phyloP scores from a whole-genome alignment of 2,888 invertebrate species.

The Auanema sp. region DNA sequence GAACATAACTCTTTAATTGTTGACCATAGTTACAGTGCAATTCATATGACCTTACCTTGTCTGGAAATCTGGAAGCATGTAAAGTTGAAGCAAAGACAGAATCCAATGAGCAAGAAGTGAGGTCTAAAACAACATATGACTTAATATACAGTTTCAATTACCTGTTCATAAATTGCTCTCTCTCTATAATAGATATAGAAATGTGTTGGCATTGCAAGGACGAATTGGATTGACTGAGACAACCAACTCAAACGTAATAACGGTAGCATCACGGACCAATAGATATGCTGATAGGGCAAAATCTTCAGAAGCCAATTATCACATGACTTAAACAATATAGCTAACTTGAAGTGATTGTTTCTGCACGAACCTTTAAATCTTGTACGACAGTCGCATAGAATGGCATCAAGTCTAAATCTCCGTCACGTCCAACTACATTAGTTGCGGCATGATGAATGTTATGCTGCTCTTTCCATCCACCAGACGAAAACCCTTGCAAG shows the following conservation, averaged over 20 bases:
- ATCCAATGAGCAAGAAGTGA: slow-evolving; percentile 55
- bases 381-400: slow-evolving; percentile 61
- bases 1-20: slow-evolving; percentile 33
- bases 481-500: slow-evolving; percentile 61
- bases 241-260: slow-evolving; percentile 61
- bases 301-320: slow-evolving; percentile 51
- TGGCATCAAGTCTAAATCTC: slow-evolving; percentile 61
- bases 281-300: slow-evolving; percentile 60
- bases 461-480: slow-evolving; percentile 63
- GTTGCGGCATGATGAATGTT: slow-evolving; percentile 63
- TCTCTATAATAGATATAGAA: slow-evolving; percentile 52
- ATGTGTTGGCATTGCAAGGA: slow-evolving; percentile 50
- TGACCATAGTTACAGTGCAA: not conserved
- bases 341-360: not conserved
- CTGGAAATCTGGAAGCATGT: slow-evolving; percentile 47
- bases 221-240: slow-evolving; percentile 54
- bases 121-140: slow-evolving; percentile 28
- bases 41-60: slow-evolving; percentile 10
- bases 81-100: slow-evolving; percentile 53
- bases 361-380: slow-evolving; percentile 49
- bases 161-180: slow-evolving; percentile 42
- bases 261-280: slow-evolving; percentile 58
- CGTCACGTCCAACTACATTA: slow-evolving; percentile 58
- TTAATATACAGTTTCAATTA: slow-evolving; percentile 6
- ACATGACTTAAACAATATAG: slow-evolving; percentile 23